Evolutionary conservation across 2,797 vertebrate genomes (phyloP), one percentile per base, ranked within the genome.

Genomic region (Chaetodon trifasciatus): DNA sequence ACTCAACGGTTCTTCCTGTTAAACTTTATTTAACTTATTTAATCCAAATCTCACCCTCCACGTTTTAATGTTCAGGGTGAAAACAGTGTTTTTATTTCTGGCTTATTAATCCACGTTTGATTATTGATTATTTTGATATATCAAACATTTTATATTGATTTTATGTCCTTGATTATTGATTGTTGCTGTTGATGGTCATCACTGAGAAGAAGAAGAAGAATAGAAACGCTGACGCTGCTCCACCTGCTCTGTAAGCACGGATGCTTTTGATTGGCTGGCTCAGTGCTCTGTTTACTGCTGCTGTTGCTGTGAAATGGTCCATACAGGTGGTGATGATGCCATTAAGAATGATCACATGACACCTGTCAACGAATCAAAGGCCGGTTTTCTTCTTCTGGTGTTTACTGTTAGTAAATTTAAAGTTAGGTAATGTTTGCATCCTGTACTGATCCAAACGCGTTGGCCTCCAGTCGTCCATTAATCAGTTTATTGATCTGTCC

Each of bases 401-500:
- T 47, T 10, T 16, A 62, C n/a, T 28, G 40, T 24, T 39, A 4
- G 5, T 55, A 42, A 23, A 60, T 76, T 17, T 61, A 13, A 47
- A 44, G 17, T 50, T 52, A 1, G 3, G 10, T 21, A 23, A 49
- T 3, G 16, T 46, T 37, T 10, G 13, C 21, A 62, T n/a, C 17
- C 3, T 56, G 11, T 10, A 10, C 24, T 37, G 2, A 61, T 56
- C 66, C 66, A n/a, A 46, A 46, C 10, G 19, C 15, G 24, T 73
- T 39, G 9, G 46, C 37, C 44, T 35, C 28, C 23, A 8, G 12
- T 50, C 3, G 10, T 50, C 49, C 39, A 24, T 75, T 77, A 52
- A 37, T 85, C 70, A 68, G 78, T 80, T 78, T 35, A 75, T 67
- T 39, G 49, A 79, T 70, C 78, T 9, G 46, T 77, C 67, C 28